Percentiles rank a stretch among this genome's conserved stretches.
phyloP scores from a whole-genome alignment of 2,888 invertebrate genomes.

The Euproctis similis region DNA sequence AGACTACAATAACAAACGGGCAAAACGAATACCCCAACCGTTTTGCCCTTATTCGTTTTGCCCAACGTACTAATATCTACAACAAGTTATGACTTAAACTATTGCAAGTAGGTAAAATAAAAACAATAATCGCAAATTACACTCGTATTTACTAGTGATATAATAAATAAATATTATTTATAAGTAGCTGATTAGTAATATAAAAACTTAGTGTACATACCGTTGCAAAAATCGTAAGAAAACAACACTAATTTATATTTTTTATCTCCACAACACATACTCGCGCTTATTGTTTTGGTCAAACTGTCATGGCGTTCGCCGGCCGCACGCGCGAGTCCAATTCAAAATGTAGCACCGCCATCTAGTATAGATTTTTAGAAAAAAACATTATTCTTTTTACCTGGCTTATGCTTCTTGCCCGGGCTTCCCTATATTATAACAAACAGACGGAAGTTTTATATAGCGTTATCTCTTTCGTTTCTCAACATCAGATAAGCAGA shows the following conservation, averaged over 20 bases:
- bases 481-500: too few species aligned
- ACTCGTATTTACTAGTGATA: neutral
- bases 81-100: too few species aligned
- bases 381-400: conserved; percentile 3
- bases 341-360: too few species aligned
- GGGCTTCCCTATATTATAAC: too few species aligned
- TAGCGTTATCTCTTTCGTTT: too few species aligned
- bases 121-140: neutral
- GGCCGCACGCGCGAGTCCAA: neutral
- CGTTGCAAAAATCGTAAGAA: conserved; percentile 1
- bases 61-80: neutral
- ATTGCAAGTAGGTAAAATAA: too few species aligned
- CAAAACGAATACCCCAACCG: neutral
- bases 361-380: conserved; percentile 3
- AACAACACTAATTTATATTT: neutral
- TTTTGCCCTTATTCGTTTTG: neutral
- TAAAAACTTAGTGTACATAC: neutral
- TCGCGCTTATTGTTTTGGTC: conserved; percentile 2
- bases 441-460: conserved; percentile 4
- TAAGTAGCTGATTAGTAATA: neutral
- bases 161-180: neutral
- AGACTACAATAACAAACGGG: neutral
- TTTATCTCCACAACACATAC: conserved; percentile 1
- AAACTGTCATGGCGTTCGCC: conserved; percentile 4
- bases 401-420: conserved; percentile 2